These are phyloP conservation scores for Hylyphantes graminicola DNA, from an alignment of 1,140 invertebrate species.

Conservation along the genomic window DNA sequence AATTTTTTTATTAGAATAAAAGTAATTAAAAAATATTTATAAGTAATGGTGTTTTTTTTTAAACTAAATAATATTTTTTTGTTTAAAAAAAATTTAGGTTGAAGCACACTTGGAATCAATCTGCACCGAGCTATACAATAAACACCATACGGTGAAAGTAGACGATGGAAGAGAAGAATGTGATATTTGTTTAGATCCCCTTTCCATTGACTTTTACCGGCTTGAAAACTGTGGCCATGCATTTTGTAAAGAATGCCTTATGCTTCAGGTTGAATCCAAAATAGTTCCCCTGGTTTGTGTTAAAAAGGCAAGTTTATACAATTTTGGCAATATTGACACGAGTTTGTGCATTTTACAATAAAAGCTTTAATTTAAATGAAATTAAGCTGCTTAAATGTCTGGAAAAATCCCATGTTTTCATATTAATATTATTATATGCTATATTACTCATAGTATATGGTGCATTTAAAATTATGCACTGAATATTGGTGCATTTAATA, in stretches of 20 bases:
- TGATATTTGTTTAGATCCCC: constrained; percentile 41
- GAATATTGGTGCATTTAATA: too few relatives aligned
- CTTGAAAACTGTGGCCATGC: constrained; percentile 57
- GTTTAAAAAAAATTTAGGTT: constrained; percentile 11
- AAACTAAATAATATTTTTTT: background rate
- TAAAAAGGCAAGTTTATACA: constrained; percentile 22
- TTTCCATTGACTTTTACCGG: constrained; percentile 13
- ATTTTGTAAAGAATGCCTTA: constrained; percentile 41
- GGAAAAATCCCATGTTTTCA: too few relatives aligned
- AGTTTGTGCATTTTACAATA: too few relatives aligned
- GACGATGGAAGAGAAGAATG: constrained; percentile 9
- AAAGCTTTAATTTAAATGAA: too few relatives aligned
- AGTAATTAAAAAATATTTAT: too few relatives aligned
- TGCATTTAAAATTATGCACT: too few relatives aligned
- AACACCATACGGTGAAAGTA: background rate
- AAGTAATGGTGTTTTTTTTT: background rate
- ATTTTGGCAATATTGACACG: too few relatives aligned
- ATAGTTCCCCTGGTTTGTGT: constrained; percentile 23
- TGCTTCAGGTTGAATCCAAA: constrained; percentile 33
- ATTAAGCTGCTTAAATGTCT: too few relatives aligned
- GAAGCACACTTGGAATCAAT: constrained; percentile 38
- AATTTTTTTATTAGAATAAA: too few relatives aligned
- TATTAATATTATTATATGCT: too few relatives aligned
- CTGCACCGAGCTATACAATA: background rate
- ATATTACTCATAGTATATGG: too few relatives aligned